Conservation (phyloP, 2,113 vertebrate species). For the Scartelaos histophorus region DNA sequence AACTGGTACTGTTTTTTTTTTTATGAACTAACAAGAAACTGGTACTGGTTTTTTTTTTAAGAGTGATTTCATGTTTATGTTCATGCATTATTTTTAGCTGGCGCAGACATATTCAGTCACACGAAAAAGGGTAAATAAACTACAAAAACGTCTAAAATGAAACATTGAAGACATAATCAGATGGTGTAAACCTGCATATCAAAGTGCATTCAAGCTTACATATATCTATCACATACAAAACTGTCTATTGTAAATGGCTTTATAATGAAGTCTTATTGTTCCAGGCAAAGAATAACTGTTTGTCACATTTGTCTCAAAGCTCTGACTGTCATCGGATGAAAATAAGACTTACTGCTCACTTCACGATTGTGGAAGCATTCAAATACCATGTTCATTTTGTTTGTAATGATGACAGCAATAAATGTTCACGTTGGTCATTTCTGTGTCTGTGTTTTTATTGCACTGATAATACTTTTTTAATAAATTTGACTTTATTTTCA, state of each 20-base stretch:
- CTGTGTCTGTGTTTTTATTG: too few relatives aligned
- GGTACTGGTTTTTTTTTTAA: background rate
- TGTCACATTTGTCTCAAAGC: background rate
- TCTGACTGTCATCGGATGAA: background rate
- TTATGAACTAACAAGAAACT: background rate
- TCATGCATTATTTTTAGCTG: background rate
- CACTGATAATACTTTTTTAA: too few relatives aligned
- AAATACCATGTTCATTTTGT: background rate
- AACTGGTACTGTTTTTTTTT: background rate
- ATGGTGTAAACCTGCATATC: background rate
- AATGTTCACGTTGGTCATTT: too few relatives aligned
- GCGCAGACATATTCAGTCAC: background rate
- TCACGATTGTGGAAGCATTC: background rate
- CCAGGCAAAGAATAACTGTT: background rate
- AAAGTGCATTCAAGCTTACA: background rate
- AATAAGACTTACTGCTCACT: background rate
- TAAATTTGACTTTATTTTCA: too few relatives aligned
- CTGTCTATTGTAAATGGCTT: background rate
- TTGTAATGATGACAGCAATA: background rate
- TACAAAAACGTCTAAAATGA: background rate
- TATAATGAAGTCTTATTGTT: background rate
- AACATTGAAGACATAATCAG: background rate
- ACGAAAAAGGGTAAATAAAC: background rate
- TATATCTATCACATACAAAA: background rate
- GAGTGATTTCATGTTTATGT: background rate